A percentile compares a stretch with the other conserved stretches of the same genome.
Evolutionary conservation across 1,140 invertebrate species (phyloP).

Genomic region (Anagrus nilaparvatae): DNA sequence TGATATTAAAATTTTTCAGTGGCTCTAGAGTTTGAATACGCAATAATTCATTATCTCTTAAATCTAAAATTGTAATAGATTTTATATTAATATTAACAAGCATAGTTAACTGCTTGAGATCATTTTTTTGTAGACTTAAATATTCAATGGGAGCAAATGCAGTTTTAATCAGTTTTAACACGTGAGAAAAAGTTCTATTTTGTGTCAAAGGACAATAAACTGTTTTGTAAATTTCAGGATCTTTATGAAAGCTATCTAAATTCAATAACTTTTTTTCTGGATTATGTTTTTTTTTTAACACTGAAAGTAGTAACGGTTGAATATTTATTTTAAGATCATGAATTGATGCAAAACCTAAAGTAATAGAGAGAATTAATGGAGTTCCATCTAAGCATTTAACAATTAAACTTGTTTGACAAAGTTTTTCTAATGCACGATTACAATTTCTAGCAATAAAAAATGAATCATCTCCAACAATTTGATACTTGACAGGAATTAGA

Average conservation of each 20-base stretch:
- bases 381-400: slow-evolving; percentile 33
- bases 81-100: slow-evolving; percentile 31
- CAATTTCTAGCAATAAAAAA: slow-evolving; percentile 44
- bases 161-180: slow-evolving; percentile 38
- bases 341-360: slow-evolving; percentile 38
- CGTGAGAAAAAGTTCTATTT: slow-evolving; percentile 36
- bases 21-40: slow-evolving; percentile 22
- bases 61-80: slow-evolving; percentile 33
- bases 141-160: slow-evolving; percentile 28
- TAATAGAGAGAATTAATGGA: slow-evolving; percentile 35
- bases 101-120: slow-evolving; percentile 30
- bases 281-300: slow-evolving; percentile 36
- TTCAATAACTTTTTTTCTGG: slow-evolving; percentile 28
- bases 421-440: slow-evolving; percentile 37
- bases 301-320: slow-evolving; percentile 32
- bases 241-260: slow-evolving; percentile 38
- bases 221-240: slow-evolving; percentile 36
- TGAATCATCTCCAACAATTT: slow-evolving; percentile 27
- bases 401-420: slow-evolving; percentile 40
- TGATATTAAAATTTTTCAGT: slow-evolving; percentile 24
- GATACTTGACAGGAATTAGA: slow-evolving; percentile 43
- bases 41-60: slow-evolving; percentile 39
- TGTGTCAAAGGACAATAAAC: slow-evolving; percentile 42
- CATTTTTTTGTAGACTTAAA: slow-evolving; percentile 38
- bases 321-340: slow-evolving; percentile 41